These are phyloP conservation scores for Corythornis madagascariensis DNA, from an alignment of 2,113 vertebrate genomes.

Conservation along the genomic window DNA sequence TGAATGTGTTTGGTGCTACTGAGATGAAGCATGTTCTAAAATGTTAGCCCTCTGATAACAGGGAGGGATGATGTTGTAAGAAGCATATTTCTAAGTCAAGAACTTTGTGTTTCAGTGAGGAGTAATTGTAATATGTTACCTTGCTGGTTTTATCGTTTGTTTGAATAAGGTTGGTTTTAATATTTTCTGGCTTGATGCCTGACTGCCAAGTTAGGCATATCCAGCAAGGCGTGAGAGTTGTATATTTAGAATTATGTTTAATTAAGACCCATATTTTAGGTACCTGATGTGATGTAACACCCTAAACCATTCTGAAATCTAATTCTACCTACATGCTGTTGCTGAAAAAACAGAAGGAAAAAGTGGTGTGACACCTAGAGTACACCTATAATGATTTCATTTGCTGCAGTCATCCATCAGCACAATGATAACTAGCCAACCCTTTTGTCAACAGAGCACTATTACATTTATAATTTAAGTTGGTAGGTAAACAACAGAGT, in stretches of 20 bases:
- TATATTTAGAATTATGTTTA: not conserved
- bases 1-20: not conserved
- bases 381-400: slow-evolving; percentile 11
- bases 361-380: not conserved
- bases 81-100: not conserved
- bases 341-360: not conserved
- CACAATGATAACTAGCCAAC: slow-evolving; percentile 1
- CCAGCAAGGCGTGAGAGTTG: not conserved
- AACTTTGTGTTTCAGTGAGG: not conserved
- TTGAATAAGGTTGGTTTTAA: not conserved
- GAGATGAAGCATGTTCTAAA: not conserved
- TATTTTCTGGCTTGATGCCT: not conserved
- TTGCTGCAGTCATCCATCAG: slow-evolving; percentile 26
- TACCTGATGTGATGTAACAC: not conserved
- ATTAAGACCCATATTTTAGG: not conserved
- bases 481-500: slow-evolving; percentile 41
- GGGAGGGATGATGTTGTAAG: not conserved
- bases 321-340: not conserved
- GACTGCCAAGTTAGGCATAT: not conserved
- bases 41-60: not conserved
- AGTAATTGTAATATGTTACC: not conserved
- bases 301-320: not conserved
- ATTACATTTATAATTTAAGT: slow-evolving; percentile 31
- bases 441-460: slow-evolving; percentile 45
- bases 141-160: not conserved